Evolutionary conservation across 2,797 vertebrate species (phyloP), one percentile per base, ranked within the genome.

Genomic region (Oryzias dopingdopingensis): DNA sequence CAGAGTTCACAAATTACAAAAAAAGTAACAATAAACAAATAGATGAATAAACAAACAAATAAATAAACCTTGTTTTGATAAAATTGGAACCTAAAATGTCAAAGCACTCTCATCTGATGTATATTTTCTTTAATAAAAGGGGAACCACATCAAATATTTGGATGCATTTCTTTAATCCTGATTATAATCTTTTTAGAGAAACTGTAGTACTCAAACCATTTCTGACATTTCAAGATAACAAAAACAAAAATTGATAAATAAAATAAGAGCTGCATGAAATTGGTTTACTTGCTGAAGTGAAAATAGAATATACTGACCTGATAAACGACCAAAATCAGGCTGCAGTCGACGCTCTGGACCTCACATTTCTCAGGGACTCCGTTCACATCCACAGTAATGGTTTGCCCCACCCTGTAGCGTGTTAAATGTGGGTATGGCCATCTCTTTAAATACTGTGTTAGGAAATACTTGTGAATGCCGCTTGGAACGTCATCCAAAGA

Each of bases 401-500:
- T 86, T 75, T 98, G 94, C 14, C 94, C 94, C 0, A 54, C 85
- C 45, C 91, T 94, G 47, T 95, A 95, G 58, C 95, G 89, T 1
- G 94, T 94, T 89, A 96, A 92, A 54, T 94, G 94, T 0, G 95
- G 88, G 83, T 94, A 94, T 0, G 96, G 95, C 82, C 95, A 98
- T 15, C 93, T 91, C 0, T 90, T 92, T 70, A 98, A 83, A 75
- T 97, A 97, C 1, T 94, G 93, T 49, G 90, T 86, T 1, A 99
- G 89, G 64, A 96, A 96, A 37, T 84, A 81, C 6, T 88, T 90
- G 51, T 93, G 94, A 17, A 84, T 79, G 15, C 88, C 52, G 0
- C 96, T 92, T 44, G 93, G 91, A 0, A 98, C 92, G 66, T 97
- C 95, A 0, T 95, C 93, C 82, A 92, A 89, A 1, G 85, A 69